Percentiles rank a stretch among this genome's conserved stretches.
phyloP scores from a whole-genome alignment of 2,797 vertebrate genomes.

The Glyptemys insculpta region DNA sequence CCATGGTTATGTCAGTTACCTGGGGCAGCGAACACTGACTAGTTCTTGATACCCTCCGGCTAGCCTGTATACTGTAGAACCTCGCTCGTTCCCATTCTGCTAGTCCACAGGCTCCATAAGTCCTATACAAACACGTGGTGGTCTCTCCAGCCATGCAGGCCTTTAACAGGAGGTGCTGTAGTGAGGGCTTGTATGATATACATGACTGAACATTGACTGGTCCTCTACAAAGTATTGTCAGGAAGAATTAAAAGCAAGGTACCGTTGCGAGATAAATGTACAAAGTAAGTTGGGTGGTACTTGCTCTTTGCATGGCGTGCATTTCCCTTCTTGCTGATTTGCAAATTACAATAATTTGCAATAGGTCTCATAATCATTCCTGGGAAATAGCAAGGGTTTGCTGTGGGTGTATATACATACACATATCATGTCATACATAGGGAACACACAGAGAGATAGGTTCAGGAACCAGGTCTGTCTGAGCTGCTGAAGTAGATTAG shows the following conservation, averaged over 20 bases:
- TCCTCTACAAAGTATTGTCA: neutral
- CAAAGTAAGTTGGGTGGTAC: neutral
- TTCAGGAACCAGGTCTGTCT: rapidly evolving
- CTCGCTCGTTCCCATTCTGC: rapidly evolving
- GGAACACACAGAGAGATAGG: neutral
- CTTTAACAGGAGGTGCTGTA: neutral
- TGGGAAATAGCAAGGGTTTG: neutral
- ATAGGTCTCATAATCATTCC: rapidly evolving
- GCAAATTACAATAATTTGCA: neutral
- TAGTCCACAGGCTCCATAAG: neutral
- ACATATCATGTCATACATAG: neutral
- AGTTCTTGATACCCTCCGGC: neutral
- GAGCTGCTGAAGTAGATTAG: neutral
- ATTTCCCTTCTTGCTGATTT: rapidly evolving
- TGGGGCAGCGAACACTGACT: neutral
- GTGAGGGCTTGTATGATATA: neutral
- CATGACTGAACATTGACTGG: neutral
- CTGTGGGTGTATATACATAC: rapidly evolving
- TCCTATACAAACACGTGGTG: rapidly evolving
- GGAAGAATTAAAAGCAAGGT: neutral
- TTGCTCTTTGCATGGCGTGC: rapidly evolving
- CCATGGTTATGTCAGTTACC: neutral
- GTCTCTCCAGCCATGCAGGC: neutral
- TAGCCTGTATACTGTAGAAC: neutral
- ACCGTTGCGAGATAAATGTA: neutral